These are phyloP conservation scores for Rhea pennata DNA, from an alignment of 2,113 vertebrate genomes.

Conservation along the genomic window DNA sequence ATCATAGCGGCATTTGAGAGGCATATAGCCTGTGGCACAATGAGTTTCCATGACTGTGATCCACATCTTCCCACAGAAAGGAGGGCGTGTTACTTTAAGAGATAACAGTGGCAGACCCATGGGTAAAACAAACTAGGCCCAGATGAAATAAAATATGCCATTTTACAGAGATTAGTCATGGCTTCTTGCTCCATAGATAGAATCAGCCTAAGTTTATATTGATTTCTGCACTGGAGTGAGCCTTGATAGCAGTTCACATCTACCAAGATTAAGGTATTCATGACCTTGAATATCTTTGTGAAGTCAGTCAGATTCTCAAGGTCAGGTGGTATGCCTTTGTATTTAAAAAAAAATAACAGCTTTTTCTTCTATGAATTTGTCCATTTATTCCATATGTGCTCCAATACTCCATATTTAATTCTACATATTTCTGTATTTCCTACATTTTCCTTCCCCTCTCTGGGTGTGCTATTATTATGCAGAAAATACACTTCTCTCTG, in stretches of 20 bases:
- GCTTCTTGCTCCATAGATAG: background rate
- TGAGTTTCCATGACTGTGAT: constrained; percentile 34
- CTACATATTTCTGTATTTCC: background rate
- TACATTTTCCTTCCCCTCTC: background rate
- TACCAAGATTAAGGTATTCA: background rate
- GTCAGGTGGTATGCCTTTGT: background rate
- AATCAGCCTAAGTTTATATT: background rate
- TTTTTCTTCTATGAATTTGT: background rate
- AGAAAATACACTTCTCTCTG: background rate
- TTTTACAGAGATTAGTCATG: background rate
- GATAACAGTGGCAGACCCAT: background rate
- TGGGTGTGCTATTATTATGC: rapidly evolving
- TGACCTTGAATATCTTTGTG: background rate
- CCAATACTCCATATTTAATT: background rate
- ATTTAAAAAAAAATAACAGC: background rate
- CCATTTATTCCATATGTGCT: background rate
- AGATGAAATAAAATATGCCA: background rate
- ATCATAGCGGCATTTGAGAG: background rate
- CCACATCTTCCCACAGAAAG: constrained; percentile 33
- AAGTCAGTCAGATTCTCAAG: background rate
- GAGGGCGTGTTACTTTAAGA: background rate
- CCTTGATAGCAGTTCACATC: background rate
- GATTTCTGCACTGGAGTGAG: background rate
- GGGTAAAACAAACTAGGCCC: background rate
- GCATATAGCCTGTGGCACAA: background rate